Evolutionary conservation across 2,113 vertebrate genomes (phyloP), one percentile per base, ranked within the genome.

Genomic region (Mus pahari): DNA sequence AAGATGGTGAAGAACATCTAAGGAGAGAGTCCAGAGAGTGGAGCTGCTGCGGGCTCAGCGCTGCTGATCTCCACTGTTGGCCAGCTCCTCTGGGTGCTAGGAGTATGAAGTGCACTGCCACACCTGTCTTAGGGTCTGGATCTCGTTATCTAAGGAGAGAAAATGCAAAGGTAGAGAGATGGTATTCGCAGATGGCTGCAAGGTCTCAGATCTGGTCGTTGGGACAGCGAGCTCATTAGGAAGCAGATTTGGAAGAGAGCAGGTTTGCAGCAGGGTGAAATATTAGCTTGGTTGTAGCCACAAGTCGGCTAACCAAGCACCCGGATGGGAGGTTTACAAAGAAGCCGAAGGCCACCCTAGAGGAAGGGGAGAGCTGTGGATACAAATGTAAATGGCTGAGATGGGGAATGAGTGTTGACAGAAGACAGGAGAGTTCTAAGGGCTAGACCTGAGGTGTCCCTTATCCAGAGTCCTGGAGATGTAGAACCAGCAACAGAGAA

Each of bases 381-480:
- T 60, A 45, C 14, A 94, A 87, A 92, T 53, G 14, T 81, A 39
- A 95, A 78, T 86, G 3, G 84, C 88, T 70, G 42, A 81, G 92
- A 64, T 13, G 0, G 5, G 53, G 24, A 83, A 48, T 71, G 26
- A 73, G 31, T 12, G 16, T 45, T 91, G 33, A 5, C 68, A 68
- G 45, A 75, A 75, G 60, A 77, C 13, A 73, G 58, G n/a, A 77
- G 74, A 66, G 14, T 5, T 78, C 45, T 68, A 24, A 39, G 78
- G 58, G 50, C 36, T 68, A 64, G 71, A 48, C 53, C 55, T 10
- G 31, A 17, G 50, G 10, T 90, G 31, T 42, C n/a, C 48, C 39
- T 39, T 55, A 12, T 75, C 55, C 71, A 66, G 79, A 89, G 48
- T 62, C 20, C 1, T 39, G 53, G 48, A 75, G 33, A 77, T 60